These are phyloP conservation scores for Lepilemur ruficaudatus DNA, from an alignment of 2,797 vertebrate genomes.

Conservation along the genomic window DNA sequence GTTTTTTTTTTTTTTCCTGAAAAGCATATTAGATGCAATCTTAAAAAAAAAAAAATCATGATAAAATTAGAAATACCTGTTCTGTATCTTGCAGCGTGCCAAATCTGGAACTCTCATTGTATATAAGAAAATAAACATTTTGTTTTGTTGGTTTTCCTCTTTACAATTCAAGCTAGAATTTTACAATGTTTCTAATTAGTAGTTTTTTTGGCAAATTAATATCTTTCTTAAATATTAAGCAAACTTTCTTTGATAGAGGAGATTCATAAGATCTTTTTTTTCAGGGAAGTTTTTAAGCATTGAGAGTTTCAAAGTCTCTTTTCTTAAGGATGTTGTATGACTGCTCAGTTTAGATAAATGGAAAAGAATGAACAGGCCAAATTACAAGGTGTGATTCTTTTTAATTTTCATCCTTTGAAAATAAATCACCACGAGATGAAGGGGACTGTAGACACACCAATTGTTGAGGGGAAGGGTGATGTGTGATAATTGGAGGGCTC, in stretches of 20 bases:
- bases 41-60: neutral
- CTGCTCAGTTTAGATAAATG: slow-evolving; percentile 35
- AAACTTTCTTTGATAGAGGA: neutral
- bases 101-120: neutral
- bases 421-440: slow-evolving; percentile 14
- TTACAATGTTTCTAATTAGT: neutral
- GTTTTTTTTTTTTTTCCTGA: neutral
- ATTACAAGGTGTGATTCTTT: slow-evolving; percentile 28
- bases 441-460: neutral
- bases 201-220: neutral
- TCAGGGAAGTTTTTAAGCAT: neutral
- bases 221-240: neutral
- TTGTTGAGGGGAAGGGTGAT: neutral
- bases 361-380: neutral
- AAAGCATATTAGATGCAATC: neutral
- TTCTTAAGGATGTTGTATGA: neutral
- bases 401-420: slow-evolving; percentile 65
- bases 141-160: neutral
- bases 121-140: neutral
- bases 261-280: neutral
- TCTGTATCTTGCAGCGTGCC: neutral
- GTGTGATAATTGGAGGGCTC: neutral
- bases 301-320: neutral
- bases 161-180: neutral
- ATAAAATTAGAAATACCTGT: neutral